phyloP scores from a whole-genome alignment of 2,113 vertebrate species.

The Myrmophylax atrothorax region DNA sequence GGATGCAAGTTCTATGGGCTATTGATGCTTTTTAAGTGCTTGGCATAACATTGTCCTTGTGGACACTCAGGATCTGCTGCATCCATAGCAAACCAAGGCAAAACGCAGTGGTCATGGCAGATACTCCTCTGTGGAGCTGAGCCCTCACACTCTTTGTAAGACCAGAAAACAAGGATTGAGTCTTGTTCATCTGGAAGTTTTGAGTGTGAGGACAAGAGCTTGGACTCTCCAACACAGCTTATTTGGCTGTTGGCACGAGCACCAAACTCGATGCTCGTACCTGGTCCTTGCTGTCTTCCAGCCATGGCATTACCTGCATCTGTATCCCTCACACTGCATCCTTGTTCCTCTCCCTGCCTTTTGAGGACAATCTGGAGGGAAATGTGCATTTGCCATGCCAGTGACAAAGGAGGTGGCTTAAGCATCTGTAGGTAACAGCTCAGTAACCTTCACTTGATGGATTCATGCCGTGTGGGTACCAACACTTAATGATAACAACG shows the following conservation, averaged over 20 bases:
- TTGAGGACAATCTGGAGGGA: not conserved
- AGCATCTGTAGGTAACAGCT: not conserved
- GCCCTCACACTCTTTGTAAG: not conserved
- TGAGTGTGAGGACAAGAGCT: not conserved
- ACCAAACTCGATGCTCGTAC: rapidly evolving
- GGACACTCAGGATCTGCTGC: not conserved
- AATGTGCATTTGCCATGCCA: not conserved
- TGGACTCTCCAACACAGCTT: not conserved
- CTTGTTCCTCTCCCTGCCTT: not conserved
- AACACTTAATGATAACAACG: not conserved
- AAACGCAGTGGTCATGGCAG: not conserved
- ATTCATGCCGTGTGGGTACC: not conserved
- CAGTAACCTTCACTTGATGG: not conserved
- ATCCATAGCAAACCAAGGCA: not conserved
- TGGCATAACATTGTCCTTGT: not conserved
- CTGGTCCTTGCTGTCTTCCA: not conserved
- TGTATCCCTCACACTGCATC: not conserved
- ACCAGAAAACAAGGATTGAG: not conserved
- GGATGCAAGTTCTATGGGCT: not conserved
- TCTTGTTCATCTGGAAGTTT: not conserved
- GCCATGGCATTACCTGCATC: rapidly evolving
- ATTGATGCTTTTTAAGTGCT: not conserved
- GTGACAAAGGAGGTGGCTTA: not conserved
- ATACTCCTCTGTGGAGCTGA: not conserved
- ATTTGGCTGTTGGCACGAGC: not conserved